Conservation (phyloP, 1,140 invertebrate species). For the Danaus melanippus region DNA sequence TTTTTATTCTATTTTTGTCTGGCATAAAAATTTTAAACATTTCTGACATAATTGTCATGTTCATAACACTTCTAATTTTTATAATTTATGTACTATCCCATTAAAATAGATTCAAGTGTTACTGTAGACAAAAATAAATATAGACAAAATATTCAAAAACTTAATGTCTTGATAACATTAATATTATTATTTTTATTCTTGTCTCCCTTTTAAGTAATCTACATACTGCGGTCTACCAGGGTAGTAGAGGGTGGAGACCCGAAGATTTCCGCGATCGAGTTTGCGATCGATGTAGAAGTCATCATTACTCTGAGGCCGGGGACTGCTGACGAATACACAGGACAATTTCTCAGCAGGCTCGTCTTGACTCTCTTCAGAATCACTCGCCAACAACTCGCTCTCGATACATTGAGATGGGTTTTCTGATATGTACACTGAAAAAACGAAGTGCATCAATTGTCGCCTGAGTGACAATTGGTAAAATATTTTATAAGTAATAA, state of each 20-base stretch:
- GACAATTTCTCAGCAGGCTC: background rate
- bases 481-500: slow-evolving; percentile 4
- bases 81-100: too few relatives aligned
- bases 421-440: slow-evolving; percentile 9
- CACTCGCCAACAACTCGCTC: slow-evolving; percentile 18
- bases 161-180: background rate
- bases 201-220: background rate
- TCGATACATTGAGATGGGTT: slow-evolving; percentile 9
- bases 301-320: slow-evolving; percentile 3
- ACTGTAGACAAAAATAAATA: too few relatives aligned
- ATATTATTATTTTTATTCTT: background rate
- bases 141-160: background rate
- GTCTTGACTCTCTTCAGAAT: slow-evolving; percentile 11
- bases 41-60: too few relatives aligned
- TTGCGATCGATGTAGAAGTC: slow-evolving; percentile 43
- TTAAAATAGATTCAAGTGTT: too few relatives aligned
- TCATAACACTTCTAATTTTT: too few relatives aligned
- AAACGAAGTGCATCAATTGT: background rate
- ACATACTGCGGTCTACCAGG: slow-evolving; percentile 50
- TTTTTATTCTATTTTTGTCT: too few relatives aligned
- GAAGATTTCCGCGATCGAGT: slow-evolving; percentile 41
- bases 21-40: too few relatives aligned
- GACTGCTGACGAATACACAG: background rate
- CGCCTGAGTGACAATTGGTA: background rate
- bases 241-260: slow-evolving; percentile 53